phyloP scores from a whole-genome alignment of 2,888 invertebrate species.

The Platycheirus albimanus region DNA sequence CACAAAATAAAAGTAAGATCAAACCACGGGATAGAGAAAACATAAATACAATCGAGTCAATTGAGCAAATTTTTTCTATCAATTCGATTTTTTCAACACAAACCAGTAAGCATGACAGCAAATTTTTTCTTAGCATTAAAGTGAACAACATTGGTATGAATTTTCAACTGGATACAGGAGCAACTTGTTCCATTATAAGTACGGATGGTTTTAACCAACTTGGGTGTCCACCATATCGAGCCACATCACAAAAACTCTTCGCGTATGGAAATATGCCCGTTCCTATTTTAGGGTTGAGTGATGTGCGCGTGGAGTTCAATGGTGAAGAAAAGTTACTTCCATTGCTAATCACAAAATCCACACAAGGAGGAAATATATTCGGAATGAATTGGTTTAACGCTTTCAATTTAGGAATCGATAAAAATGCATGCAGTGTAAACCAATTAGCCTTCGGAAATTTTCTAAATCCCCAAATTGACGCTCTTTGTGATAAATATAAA shows the following conservation, averaged over 20 bases:
- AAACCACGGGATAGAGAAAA: too few relatives aligned
- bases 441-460: not conserved
- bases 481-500: not conserved
- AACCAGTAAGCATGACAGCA: too few relatives aligned
- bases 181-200: too few relatives aligned
- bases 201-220: conserved; percentile 35
- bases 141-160: too few relatives aligned
- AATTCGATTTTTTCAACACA: too few relatives aligned
- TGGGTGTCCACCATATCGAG: too few relatives aligned
- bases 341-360: not conserved
- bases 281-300: not conserved
- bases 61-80: too few relatives aligned
- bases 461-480: not conserved
- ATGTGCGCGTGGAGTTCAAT: not conserved
- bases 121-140: too few relatives aligned
- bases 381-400: conserved; percentile 2
- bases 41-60: too few relatives aligned
- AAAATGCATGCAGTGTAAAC: not conserved
- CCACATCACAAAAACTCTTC: conserved; percentile 38
- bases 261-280: too few relatives aligned
- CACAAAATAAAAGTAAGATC: too few relatives aligned
- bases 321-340: not conserved
- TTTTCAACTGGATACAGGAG: too few relatives aligned
- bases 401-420: not conserved
- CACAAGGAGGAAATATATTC: not conserved